Base-by-base conservation (phyloP, 2,888 invertebrate genomes). In the Nudaria mundana region DNA sequence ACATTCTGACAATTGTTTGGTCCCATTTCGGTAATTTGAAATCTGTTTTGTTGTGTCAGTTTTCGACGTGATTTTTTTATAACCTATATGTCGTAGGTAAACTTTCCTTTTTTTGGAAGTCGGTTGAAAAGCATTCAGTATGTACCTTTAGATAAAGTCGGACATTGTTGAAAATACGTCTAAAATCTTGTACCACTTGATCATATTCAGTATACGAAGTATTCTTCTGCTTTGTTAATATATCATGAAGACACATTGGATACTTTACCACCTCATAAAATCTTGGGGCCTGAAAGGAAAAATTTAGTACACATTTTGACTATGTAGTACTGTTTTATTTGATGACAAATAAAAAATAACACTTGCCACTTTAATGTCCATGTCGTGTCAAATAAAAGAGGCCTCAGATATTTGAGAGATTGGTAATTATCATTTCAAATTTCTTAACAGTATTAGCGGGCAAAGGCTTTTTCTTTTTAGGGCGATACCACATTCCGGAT, bases 111-210 rank as follows among this genome's bases (percentile, higher is more conserved):
- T n/a, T n/a, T n/a, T n/a, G n/a, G n/a, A n/a, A n/a, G n/a, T n/a
- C n/a, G n/a, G n/a, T n/a, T n/a, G n/a, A n/a, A n/a, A n/a, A n/a
- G n/a, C n/a, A n/a, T n/a, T n/a, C n/a, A n/a, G n/a, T n/a, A n/a
- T n/a, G n/a, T n/a, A 93, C 93, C 91, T 92, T 91, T 16, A 92
- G 77, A 71, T 92, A 92, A 30, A 90, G 74, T 52, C 90, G 89
- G 13, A 90, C 91, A 66, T 91, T 91, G 60, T 90, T 90, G 50
- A 91, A 89, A 56, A 93, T 92, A 34, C 90, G 89, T 57, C 91
- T 89, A 55, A 94, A 90, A 77, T 94, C 94, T 66, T 93, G 91
- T 28, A 94, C 90, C 10, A 93, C 91, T 72, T 94, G 93, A 41
- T 92, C 92, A 23, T 93, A 82, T 61, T 93, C 92, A 16, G 88